A percentile compares a stretch with the other conserved stretches of the same genome.
These are phyloP conservation scores for Rhynchonycteris naso DNA, from an alignment of 2,797 vertebrate genomes.

Conservation along the genomic window DNA sequence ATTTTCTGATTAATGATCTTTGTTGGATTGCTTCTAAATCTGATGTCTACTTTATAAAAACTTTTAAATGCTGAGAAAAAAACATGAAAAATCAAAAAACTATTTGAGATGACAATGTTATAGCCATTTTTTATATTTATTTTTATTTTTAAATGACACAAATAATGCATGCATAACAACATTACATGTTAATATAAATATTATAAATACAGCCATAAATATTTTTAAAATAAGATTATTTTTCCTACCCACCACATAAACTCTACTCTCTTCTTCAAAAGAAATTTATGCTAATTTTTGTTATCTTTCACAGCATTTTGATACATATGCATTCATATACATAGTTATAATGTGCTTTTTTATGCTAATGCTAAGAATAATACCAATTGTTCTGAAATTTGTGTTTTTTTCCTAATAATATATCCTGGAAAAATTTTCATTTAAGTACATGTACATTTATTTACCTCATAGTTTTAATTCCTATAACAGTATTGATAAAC, in stretches of 20 bases:
- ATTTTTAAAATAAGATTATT: neutral
- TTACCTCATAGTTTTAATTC: slow-evolving; percentile 11
- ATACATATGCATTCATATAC: neutral
- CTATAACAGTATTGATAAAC: neutral
- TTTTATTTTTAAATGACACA: slow-evolving; percentile 28
- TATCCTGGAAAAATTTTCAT: neutral
- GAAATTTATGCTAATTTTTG: slow-evolving; percentile 1
- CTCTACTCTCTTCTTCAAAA: neutral
- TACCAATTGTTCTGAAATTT: slow-evolving; percentile 14
- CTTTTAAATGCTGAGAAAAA: neutral
- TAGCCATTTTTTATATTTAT: neutral
- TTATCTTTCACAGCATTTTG: neutral
- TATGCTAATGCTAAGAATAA: neutral
- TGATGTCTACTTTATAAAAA: neutral
- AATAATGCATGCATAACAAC: neutral
- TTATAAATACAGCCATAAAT: slow-evolving; percentile 28
- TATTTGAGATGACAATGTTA: slow-evolving; percentile 6
- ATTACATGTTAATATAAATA: neutral
- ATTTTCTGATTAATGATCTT: neutral
- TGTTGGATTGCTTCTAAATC: neutral
- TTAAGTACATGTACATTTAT: neutral
- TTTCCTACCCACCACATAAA: neutral
- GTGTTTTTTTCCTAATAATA: neutral
- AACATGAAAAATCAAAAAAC: neutral
- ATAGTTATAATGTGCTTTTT: neutral